Conservation (phyloP, 2,888 invertebrate species). For the Exocentrus adspersus region DNA sequence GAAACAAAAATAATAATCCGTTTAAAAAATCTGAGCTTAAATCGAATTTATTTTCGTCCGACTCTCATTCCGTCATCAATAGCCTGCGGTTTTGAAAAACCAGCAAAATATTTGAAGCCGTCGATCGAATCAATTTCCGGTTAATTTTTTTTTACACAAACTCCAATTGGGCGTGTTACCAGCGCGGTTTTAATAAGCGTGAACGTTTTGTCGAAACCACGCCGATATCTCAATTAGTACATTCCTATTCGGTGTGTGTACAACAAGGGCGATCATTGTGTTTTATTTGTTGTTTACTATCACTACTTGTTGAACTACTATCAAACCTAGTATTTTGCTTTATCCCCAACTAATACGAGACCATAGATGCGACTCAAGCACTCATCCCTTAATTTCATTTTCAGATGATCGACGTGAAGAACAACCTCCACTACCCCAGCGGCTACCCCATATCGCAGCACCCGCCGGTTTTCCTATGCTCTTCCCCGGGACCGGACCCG, state of each 20-base stretch:
- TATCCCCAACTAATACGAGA: no score
- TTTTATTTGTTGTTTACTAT: no score
- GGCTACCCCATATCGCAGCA: constrained; percentile 71
- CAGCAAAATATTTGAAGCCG: constrained; percentile 1
- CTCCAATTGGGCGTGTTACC: neutral
- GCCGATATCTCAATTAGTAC: constrained; percentile 3
- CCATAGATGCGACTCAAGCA: no score
- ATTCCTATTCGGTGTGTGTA: neutral
- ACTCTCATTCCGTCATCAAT: neutral
- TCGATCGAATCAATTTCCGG: neutral
- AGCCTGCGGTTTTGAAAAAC: neutral
- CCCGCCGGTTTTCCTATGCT: constrained; percentile 77
- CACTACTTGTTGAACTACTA: no score
- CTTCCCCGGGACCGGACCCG: constrained; percentile 75
- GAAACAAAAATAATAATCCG: constrained; percentile 6
- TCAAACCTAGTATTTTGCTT: no score
- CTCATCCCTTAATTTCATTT: no score
- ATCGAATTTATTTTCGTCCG: constrained; percentile 3
- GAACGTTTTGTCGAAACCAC: neutral
- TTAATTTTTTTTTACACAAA: constrained; percentile 4
- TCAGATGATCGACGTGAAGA: constrained; percentile 79
- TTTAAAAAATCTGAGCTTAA: constrained; percentile 8
- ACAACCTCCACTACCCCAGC: constrained; percentile 69
- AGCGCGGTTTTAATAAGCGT: neutral
- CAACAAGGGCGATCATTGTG: no score